Evolutionary conservation across 30 jellyfish, hydroid and myxozoan species (phyloP), one percentile per base, ranked within the genome.

Genomic region (Aurelia aurita complex sp. Pacific): DNA sequence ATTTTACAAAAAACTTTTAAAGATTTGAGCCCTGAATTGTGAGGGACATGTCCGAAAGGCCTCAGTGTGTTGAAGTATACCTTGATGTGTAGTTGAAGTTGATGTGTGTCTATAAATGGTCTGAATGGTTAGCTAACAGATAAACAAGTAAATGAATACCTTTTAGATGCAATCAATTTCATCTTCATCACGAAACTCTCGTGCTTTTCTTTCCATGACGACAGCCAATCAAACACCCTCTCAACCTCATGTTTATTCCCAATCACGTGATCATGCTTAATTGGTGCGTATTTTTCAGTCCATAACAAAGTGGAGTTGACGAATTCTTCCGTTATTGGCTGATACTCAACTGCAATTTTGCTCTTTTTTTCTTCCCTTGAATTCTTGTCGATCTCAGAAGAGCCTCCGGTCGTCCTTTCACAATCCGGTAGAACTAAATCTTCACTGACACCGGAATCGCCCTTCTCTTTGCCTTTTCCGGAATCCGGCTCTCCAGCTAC

Each of bases 211-310:
- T 95, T 95, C 99, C 99, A 95, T 33, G 81, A 65, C 60, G 88
- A 79, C 69, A 95, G 82, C 99, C 99, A 95, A 9, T 64, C 86
- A 67, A 95, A 90, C 40, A 95, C 59, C 63, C 73, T 57, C 15
- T 63, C 63, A 18, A 74, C 74, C 60, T 83, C 74, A 12, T 13
- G 76, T 54, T 83, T 74, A 82, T 90, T 75, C 15, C 99, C 99
- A 68, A 95, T 85, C 50, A 95, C 91, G 40, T 69, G 79, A 23
- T 83, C 87, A 34, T 96, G 89, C 74, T 75, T 90, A 51, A 43
- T 19, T 29, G 99, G 99, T 67, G 95, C 89, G 72, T 95, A 90
- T 68, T 95, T 95, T 62, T 95, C 99, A 36, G 99, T 95, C 99
- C 99, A 95, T 57, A 87, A 63, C 61, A 89, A 78, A 40, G 79